Evolutionary conservation across 2,888 invertebrate genomes (phyloP), one percentile per base, ranked within the genome.

Genomic region (Alitta virens): DNA sequence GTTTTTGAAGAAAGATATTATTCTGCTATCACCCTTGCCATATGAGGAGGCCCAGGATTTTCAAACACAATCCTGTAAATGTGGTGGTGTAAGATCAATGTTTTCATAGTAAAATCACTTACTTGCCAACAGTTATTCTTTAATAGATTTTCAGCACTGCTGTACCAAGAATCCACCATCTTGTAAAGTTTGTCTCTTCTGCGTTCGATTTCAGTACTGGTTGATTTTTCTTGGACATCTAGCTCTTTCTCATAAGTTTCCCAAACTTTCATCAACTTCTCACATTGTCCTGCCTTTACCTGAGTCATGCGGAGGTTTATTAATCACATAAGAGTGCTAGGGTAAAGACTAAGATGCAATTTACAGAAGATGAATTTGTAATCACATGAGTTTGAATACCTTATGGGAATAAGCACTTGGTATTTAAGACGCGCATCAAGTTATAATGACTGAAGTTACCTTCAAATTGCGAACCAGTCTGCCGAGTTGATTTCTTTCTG

Each of bases 151-250:
- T 7, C 2, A 18, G 42, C 55, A 23, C 56, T 63, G 3, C 56
- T 55, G 38, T 64, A 49, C 64, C 64, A 64, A 46, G 38, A 56
- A 38, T 64, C 58, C 9, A 64, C 38, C 14, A 56, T 40, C n/a
- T 49, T 24, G 27, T 56, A 33, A 12, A 64, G 25, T 38, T 61
- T 57, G 23, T 53, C 52, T 14, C 54, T 23, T 0, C 64, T 27
- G 2, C 27, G 16, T 23, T 61, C 51, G 7, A 64, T 27, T 33
- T 43, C 25, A 7, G 50, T 46, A 27, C 27, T 21, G 14, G 53
- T n/a, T 5, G 18, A 27, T 12, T 52, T 33, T 40, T 54, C 42
- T 54, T 62, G 64, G 18, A 42, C 24, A 33, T 61, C 57, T 9
- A 62, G 52, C 2, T 61, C 61, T 24, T 25, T n/a, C 5, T 38